Base-by-base conservation (phyloP, 1,140 invertebrate genomes). In the Bombus ignitus region DNA sequence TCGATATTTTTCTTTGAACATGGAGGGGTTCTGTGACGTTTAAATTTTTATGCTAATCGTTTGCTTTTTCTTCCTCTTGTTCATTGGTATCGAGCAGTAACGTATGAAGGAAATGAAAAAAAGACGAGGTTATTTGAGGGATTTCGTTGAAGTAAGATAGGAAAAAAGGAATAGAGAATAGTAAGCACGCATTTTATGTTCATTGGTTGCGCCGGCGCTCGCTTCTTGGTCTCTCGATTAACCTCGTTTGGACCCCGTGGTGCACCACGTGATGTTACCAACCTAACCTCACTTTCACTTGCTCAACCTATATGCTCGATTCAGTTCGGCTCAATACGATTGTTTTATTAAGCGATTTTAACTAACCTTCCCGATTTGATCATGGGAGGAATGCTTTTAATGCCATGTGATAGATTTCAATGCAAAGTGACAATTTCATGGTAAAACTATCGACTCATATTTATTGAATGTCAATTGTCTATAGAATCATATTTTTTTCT, bases 171-270 rank as follows among this genome's bases (percentile, higher is more conserved):
- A 77, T 39, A 83, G 66, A 83, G 71, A 77, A 66, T 35, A 83
- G 73, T 77, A 59, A 80, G 77, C 65, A 65, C 84, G 85, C 87
- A 79, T 82, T 92, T 68, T 82, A 89, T 83, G 88, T 88, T 86
- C 62, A 83, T 91, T 89, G 83, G 85, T 90, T 91, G 93, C 94
- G 92, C 92, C 94, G 93, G 92, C 93, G 93, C 93, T 92, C 90
- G 68, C 68, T 80, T 57, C 83, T 77, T 70, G 76, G 91, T 91
- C 81, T 92, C 88, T 78, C 92, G 92, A 94, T 94, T 94, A 94
- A 94, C 94, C 94, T 94, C 94, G 93, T 94, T 94, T 91, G 91
- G 92, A 93, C 91, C 93, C 94, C 91, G 92, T 93, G 92, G 88
- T 91, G 85, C 86, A 94, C 94, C 94, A 94, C 94, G 94, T 94